Percentiles rank a stretch among this genome's conserved stretches.
phyloP scores from a whole-genome alignment of 1,140 invertebrate species.

The Sycophaga agraensis region DNA sequence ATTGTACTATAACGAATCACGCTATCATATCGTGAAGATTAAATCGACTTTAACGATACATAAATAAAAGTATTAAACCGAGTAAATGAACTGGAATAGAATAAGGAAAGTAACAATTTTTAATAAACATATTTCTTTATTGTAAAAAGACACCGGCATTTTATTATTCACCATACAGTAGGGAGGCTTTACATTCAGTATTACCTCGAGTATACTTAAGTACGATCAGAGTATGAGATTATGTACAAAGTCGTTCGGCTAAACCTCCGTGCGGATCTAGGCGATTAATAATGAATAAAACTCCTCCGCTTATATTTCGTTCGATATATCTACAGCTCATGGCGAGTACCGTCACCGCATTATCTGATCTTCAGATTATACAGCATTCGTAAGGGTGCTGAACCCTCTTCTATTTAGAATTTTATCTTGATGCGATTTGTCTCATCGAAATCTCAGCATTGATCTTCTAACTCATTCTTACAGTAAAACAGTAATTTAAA shows the following conservation, averaged over 20 bases:
- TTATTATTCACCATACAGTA: slow-evolving; percentile 17
- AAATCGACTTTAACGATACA: too few relatives aligned
- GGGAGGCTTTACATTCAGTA: slow-evolving; percentile 18
- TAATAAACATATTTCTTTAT: slow-evolving; percentile 13
- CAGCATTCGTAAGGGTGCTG: slow-evolving; percentile 8
- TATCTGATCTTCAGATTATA: slow-evolving; percentile 14
- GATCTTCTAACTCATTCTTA: too few relatives aligned
- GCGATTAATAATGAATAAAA: slow-evolving; percentile 25
- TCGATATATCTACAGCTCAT: slow-evolving; percentile 7
- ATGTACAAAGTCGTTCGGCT: slow-evolving; percentile 23
- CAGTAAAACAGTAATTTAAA: too few relatives aligned
- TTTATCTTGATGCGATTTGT: too few relatives aligned
- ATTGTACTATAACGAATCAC: too few relatives aligned
- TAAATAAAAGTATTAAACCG: too few relatives aligned
- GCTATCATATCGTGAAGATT: too few relatives aligned
- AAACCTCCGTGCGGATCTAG: slow-evolving; percentile 7
- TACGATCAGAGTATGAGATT: slow-evolving; percentile 19
- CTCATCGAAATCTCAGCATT: too few relatives aligned
- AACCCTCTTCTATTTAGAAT: too few relatives aligned
- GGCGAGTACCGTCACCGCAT: slow-evolving; percentile 20
- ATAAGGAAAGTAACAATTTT: neutral
- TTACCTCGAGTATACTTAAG: slow-evolving; percentile 18
- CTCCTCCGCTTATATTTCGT: slow-evolving; percentile 8
- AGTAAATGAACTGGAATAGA: too few relatives aligned
- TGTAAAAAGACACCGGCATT: slow-evolving; percentile 11